Percentiles rank a stretch among this genome's conserved stretches.
Evolutionary conservation across 2,797 vertebrate species (phyloP).

Genomic region (Hypotaenidia okinawae): DNA sequence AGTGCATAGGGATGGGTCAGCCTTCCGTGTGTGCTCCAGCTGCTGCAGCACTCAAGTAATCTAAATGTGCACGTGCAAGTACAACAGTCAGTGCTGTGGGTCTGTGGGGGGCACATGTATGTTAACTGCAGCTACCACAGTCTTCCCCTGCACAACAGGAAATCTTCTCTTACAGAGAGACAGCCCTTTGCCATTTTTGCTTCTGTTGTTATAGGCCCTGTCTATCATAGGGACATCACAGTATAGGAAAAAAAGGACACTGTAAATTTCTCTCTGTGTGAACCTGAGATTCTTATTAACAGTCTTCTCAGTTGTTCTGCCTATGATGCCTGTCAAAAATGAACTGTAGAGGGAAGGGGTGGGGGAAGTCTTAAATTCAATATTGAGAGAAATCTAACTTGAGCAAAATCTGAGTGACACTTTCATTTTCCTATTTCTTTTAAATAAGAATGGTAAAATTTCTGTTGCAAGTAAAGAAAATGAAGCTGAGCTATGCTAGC

Average conservation of each 20-base stretch:
- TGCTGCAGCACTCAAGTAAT: neutral
- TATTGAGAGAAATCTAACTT: neutral
- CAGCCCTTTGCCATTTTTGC: neutral
- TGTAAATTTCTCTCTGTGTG: neutral
- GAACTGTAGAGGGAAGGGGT: neutral
- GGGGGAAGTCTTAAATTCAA: neutral
- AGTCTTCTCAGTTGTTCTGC: neutral
- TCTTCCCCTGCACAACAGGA: neutral
- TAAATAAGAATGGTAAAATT: neutral
- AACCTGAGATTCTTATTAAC: neutral
- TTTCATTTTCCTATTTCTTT: neutral
- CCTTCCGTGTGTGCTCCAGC: neutral
- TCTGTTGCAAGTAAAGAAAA: neutral
- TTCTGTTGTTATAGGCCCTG: neutral
- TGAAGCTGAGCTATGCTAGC: neutral
- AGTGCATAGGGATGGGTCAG: neutral
- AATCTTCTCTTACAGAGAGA: neutral
- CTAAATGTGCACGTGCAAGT: fast-evolving
- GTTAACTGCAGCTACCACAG: neutral
- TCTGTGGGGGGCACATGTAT: neutral
- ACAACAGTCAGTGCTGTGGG: neutral
- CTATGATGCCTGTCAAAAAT: neutral
- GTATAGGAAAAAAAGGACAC: neutral
- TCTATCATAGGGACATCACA: neutral
- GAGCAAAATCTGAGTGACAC: neutral